Evolutionary conservation across 2,113 vertebrate genomes (phyloP), one percentile per base, ranked within the genome.

Genomic region (Lasiurus borealis): DNA sequence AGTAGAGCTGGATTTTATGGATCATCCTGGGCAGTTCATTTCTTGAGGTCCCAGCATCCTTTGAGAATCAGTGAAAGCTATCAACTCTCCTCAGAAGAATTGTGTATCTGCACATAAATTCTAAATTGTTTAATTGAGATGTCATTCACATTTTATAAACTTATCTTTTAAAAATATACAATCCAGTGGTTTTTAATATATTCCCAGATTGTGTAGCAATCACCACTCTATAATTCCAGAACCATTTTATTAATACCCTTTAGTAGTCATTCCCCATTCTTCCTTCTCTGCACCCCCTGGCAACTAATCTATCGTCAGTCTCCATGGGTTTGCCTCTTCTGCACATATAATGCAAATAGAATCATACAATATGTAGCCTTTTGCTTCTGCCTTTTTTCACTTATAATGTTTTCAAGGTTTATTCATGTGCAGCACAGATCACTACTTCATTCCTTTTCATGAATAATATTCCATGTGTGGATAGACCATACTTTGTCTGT

Each of bases 301-400:
- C 18, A 66, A 29, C 31, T 85, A 3, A 57, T 64, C 81, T 64
- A 4, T 29, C 29, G 3, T 83, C 44, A 48, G 18, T 73, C 44
- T 75, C 72, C 57, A 8, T 72, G 14, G 16, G 23, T 62, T 62
- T 82, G 44, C 44, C 59, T 64, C 0, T 71, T 90, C 48, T 40
- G 80, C 25, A 78, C 46, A 48, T 91, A 85, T 87, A n/a, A 40
- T 64, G 11, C 44, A 87, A 81, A 52, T 50, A 84, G 64, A 90
- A 71, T 66, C 57, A 18, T 18, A 57, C n/a, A 40, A 0, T 16
- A 40, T 16, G n/a, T 82, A 57, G 64, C 14, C 25, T 84, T 85
- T 52, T 50, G 14, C 66, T 75, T 66, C 31, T 83, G 46, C 15
- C 40, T 82, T 66, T 46, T 88, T 90, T 71, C 80, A 25, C 3